A percentile compares a stretch with the other conserved stretches of the same genome.
phyloP scores from a whole-genome alignment of 2,797 vertebrate genomes.

The Delichon dasypus region DNA sequence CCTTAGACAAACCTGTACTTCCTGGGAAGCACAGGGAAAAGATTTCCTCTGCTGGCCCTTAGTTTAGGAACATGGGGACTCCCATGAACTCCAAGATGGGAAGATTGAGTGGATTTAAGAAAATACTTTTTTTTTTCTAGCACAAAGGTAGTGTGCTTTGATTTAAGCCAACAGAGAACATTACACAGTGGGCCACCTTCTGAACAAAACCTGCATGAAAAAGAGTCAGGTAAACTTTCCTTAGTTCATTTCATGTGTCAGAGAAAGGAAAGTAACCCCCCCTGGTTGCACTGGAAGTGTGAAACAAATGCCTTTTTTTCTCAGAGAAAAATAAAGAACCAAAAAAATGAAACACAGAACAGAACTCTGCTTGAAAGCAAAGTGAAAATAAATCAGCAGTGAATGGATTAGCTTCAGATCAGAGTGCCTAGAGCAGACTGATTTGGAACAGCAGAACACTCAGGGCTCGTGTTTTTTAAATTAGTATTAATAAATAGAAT shows the following conservation, averaged over 20 bases:
- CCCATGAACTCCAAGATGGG: not conserved
- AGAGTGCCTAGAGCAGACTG: constrained; percentile 13
- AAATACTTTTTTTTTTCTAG: not conserved
- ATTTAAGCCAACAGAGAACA: not conserved
- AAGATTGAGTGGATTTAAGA: not conserved
- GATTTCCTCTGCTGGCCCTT: not conserved
- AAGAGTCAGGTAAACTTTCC: not conserved
- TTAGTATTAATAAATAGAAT: constrained; percentile 62
- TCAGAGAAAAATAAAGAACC: not conserved
- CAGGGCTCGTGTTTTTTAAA: constrained; percentile 32
- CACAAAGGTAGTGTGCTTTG: not conserved
- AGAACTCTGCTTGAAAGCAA: constrained; percentile 47
- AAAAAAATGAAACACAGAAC: not conserved
- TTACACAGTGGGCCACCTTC: not conserved
- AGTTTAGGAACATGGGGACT: not conserved
- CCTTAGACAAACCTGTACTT: not conserved
- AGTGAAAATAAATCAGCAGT: constrained; percentile 52
- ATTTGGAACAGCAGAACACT: constrained; percentile 34
- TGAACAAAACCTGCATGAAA: not conserved
- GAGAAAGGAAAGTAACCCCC: not conserved
- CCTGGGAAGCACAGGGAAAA: not conserved
- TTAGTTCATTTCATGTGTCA: not conserved
- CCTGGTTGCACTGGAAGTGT: not conserved
- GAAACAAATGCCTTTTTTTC: constrained; percentile 17
- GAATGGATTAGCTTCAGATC: constrained; percentile 57